Evolutionary conservation across 2,113 vertebrate genomes (phyloP), one percentile per base, ranked within the genome.

Genomic region (Neodontobutis hainanensis): DNA sequence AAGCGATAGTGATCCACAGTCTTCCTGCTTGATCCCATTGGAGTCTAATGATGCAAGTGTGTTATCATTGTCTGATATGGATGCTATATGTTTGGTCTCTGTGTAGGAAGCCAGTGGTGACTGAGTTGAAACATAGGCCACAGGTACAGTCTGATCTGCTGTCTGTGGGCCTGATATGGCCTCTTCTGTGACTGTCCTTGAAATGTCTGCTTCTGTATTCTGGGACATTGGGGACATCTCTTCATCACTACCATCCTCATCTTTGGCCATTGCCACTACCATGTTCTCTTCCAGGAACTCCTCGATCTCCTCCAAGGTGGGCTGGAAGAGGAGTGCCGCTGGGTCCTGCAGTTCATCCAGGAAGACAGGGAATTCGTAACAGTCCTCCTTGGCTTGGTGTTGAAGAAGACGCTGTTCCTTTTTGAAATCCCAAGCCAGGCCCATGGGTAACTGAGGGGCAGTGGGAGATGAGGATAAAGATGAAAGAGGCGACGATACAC

Each of bases 241-340:
- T 19, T 83, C 86, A 6, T 89, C 82, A 0, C 77, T 82, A 4
- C 65, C 83, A 14, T 90, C 85, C 61, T 87, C 85, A 42, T 92
- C 92, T 74, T 93, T 91, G 76, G 92, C 94, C 71, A 91, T 83
- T n/a, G 91, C 93, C 7, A 90, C 76, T 62, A 94, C 91, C 97
- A 99, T 99, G 81, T 99, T 99, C 83, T 99, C 97, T 84, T 98
- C 95, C 48, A 99, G 85, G 89, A 99, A 99, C 84, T 99, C 97
- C 88, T 99, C 95, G 0, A 99, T 99, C 90, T 99, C 97, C 80
- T 99, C 97, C 81, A 99, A 90, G 0, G 97, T 99, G 42, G 97
- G 97, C 88, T 98, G 96, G 85, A 99, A 99, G 65, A 94, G 92
- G 61, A 94, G 92, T n/a, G 93, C 91, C 5, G 91, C 72, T 5